Evolutionary conservation across 2,797 vertebrate genomes (phyloP).

Genomic region (Buphagus erythrorhynchus): DNA sequence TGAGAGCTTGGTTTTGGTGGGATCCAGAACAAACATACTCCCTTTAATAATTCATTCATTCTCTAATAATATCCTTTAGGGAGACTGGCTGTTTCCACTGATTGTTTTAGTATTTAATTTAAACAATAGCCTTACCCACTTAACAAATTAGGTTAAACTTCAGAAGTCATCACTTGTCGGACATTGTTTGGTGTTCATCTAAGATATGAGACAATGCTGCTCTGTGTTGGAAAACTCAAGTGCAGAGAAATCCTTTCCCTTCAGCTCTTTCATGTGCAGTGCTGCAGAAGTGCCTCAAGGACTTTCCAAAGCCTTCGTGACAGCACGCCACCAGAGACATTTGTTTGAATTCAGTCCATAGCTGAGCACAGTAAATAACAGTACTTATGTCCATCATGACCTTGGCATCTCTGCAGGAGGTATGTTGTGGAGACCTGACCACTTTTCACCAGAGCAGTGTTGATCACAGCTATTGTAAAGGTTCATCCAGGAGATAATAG

Average conservation of each 20-base stretch:
- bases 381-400: not conserved
- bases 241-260: not conserved
- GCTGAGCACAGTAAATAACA: not conserved
- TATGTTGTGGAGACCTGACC: not conserved
- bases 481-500: not conserved
- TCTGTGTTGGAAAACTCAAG: not conserved
- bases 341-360: not conserved
- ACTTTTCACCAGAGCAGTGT: not conserved
- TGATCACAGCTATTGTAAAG: not conserved
- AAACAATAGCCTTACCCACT: not conserved
- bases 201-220: not conserved
- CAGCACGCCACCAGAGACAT: not conserved
- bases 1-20: not conserved
- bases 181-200: not conserved
- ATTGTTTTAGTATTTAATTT: not conserved
- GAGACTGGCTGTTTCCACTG: not conserved
- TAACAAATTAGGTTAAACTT: constrained; percentile 4
- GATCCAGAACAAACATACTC: not conserved
- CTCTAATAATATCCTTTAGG: not conserved
- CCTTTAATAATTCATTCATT: constrained; percentile 13
- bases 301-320: not conserved
- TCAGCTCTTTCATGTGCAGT: not conserved
- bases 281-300: not conserved
- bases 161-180: not conserved
- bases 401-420: not conserved